Percentiles rank a stretch among this genome's conserved stretches.
Conservation (phyloP, 2,888 invertebrate species). For the Scaptomyza polygonia region DNA sequence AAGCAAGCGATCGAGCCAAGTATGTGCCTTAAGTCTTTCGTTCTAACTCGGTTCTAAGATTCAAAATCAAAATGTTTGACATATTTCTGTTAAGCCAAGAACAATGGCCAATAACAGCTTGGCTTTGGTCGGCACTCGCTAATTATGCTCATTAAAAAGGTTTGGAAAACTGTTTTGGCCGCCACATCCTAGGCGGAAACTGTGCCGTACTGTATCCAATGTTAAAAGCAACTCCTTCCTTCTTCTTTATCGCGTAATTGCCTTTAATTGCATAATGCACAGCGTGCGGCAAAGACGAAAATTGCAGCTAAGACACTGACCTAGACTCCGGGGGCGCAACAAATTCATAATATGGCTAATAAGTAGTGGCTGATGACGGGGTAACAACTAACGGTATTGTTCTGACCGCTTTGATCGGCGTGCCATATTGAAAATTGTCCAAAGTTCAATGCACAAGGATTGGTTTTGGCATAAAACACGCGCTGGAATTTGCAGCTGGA, state of each 20-base stretch:
- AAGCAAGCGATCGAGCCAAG: slow-evolving; percentile 64
- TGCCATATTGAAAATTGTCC: slow-evolving; percentile 41
- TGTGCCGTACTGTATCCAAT: slow-evolving; percentile 49
- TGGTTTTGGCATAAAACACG: slow-evolving; percentile 61
- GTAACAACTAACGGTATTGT: slow-evolving; percentile 49
- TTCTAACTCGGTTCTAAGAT: slow-evolving; percentile 31
- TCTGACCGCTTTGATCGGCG: slow-evolving; percentile 28
- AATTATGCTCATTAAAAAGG: slow-evolving; percentile 79
- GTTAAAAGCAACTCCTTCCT: slow-evolving; percentile 46
- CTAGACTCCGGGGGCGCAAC: slow-evolving; percentile 69
- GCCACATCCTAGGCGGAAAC: slow-evolving; percentile 80
- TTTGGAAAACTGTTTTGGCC: slow-evolving; percentile 52
- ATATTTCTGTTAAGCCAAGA: slow-evolving; percentile 58
- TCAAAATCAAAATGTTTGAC: slow-evolving; percentile 59
- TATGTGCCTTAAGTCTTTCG: slow-evolving; percentile 63
- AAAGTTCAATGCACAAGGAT: slow-evolving; percentile 64
- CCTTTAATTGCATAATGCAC: slow-evolving; percentile 77
- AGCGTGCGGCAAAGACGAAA: slow-evolving; percentile 44
- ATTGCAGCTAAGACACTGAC: slow-evolving; percentile 81
- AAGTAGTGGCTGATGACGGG: slow-evolving; percentile 24
- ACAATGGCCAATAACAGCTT: slow-evolving; percentile 78
- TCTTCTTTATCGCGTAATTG: slow-evolving; percentile 68
- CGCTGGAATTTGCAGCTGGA: slow-evolving; percentile 40
- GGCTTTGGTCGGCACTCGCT: slow-evolving; percentile 46
- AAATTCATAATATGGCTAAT: slow-evolving; percentile 64